Base-by-base conservation (phyloP, 2,888 invertebrate genomes). In the Drosophila kuntzei region DNA sequence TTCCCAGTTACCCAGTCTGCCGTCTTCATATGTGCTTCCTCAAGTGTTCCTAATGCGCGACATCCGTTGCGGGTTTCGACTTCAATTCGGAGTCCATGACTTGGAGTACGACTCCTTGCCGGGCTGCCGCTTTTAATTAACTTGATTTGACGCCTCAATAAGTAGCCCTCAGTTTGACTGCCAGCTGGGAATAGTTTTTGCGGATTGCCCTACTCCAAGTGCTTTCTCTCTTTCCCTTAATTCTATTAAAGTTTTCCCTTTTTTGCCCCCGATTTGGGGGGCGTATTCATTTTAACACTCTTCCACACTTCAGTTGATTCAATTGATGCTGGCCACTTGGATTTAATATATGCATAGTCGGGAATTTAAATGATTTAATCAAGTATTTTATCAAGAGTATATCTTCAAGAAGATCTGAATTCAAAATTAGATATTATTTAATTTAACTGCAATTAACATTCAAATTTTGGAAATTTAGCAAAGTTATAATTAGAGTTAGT, bases 91-190 rank as follows among this genome's bases (percentile, higher is more conserved):
- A n/a, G n/a, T 47, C 47, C n/a, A 27, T 37, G 9, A 25, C 49
- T 53, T 11, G 16, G 41, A 16, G 37, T 43, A 39, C 36, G 62
- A 46, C 36, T 70, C 14, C 54, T 44, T 25, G 20, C 11, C 43
- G 27, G 50, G 36, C 71, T 76, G 79, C 78, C 83, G 80, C 59
- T 83, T 86, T 90, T 90, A 90, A 90, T 90, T 90, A 90, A 90
- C 91, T 90, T 80, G 87, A 90, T 91, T 90, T 90, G 88, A 79
- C 90, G 87, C 88, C 84, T 91, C 84, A 89, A 70, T 83, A 80
- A 89, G 82, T 87, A 80, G 81, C 77, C 29, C 51, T 29, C 27
- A 27, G 8, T 27, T 27, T 14, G 22, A 60, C 29, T 32, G 58
- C 39, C 37, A 55, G 51, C 74, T 70, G 66, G 39, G 43, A 58